A percentile compares a stretch with the other conserved stretches of the same genome.
phyloP scores from a whole-genome alignment of 2,888 invertebrate genomes.

The Erebia ligea region DNA sequence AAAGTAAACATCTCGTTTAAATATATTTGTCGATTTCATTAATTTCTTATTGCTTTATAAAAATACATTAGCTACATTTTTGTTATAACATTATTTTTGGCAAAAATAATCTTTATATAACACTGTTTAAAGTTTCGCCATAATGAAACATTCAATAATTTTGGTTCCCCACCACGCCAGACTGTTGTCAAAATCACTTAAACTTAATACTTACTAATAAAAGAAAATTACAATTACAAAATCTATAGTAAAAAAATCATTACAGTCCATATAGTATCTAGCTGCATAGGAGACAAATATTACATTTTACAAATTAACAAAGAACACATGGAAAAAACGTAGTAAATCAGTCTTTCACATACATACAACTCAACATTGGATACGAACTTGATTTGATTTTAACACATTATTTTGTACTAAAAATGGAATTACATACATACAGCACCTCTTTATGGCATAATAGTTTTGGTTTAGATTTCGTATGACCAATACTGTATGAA shows the following conservation, averaged over 20 bases:
- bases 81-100: constrained; percentile 15
- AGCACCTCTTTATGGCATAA: constrained; percentile 60
- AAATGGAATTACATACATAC: constrained; percentile 58
- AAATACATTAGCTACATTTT: constrained; percentile 21
- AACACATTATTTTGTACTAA: constrained; percentile 62
- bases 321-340: constrained; percentile 56
- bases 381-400: constrained; percentile 44
- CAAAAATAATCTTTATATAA: constrained; percentile 26
- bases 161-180: constrained; percentile 20
- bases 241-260: constrained; percentile 31
- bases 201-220: constrained; percentile 14
- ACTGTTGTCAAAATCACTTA: constrained; percentile 14
- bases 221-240: constrained; percentile 18
- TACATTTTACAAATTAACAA: constrained; percentile 47
- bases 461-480: constrained; percentile 16
- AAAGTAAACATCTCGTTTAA: constrained; percentile 21
- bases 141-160: constrained; percentile 16
- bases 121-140: not conserved
- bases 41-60: constrained; percentile 21
- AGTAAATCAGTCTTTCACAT: constrained; percentile 71
- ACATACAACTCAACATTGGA: constrained; percentile 48
- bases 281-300: constrained; percentile 39
- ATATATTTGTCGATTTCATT: constrained; percentile 13
- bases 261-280: constrained; percentile 28
- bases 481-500: constrained; percentile 29